phyloP scores from a whole-genome alignment of 2,888 invertebrate species.

The Sminthurides aquaticus region DNA sequence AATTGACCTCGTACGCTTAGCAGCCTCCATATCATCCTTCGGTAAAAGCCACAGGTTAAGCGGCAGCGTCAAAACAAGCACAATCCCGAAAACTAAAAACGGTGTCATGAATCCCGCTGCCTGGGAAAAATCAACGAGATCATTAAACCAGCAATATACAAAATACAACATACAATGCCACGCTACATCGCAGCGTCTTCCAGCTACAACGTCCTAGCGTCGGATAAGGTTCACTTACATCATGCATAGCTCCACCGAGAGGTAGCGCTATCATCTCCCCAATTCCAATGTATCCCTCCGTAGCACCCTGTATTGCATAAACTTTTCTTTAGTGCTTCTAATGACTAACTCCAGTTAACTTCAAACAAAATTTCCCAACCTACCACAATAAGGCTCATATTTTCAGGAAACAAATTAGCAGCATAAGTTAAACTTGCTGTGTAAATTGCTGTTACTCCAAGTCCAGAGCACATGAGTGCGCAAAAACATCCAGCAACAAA shows the following conservation, averaged over 20 bases:
- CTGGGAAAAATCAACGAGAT: background rate
- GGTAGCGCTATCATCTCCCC: background rate
- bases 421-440: conserved; percentile 2
- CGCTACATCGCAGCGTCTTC: no score
- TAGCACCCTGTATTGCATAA: background rate
- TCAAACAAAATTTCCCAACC: background rate
- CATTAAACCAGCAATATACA: no score
- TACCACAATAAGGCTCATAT: conserved; percentile 2
- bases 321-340: no score
- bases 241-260: background rate
- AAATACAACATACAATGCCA: no score
- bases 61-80: background rate
- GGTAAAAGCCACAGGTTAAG: background rate
- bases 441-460: background rate
- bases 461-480: background rate
- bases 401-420: background rate
- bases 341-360: background rate
- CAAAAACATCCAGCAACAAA: background rate
- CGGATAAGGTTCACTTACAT: no score
- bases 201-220: no score
- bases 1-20: background rate
- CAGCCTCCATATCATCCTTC: background rate
- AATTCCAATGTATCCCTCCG: conserved; percentile 4
- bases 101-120: background rate
- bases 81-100: background rate